These are phyloP conservation scores for Galeopsomyia nigrocyanea DNA, from an alignment of 2,888 invertebrate genomes.

Conservation along the genomic window DNA sequence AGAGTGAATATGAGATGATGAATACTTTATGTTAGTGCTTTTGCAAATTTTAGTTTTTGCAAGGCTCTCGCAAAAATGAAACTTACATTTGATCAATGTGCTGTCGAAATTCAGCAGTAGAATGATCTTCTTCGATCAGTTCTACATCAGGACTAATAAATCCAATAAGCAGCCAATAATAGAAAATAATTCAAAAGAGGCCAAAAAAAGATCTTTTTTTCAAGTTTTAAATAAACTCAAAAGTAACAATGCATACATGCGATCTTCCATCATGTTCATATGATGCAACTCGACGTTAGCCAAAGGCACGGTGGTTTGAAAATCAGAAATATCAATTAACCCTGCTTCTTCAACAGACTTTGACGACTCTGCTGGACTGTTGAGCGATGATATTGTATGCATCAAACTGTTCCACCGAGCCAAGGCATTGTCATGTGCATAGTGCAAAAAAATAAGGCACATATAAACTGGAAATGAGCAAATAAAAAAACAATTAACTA, in stretches of 20 bases:
- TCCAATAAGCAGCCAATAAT: constrained; percentile 57
- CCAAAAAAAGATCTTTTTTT: constrained; percentile 49
- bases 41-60: constrained; percentile 17
- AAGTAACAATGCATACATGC: constrained; percentile 66
- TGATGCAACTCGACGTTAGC: constrained; percentile 58
- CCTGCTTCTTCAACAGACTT: constrained; percentile 15
- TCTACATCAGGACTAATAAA: constrained; percentile 62
- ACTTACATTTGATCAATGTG: constrained; percentile 61
- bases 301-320: constrained; percentile 54
- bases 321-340: constrained; percentile 47
- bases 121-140: constrained; percentile 60
- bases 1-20: constrained; percentile 24
- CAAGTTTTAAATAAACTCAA: constrained; percentile 51
- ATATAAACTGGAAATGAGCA: constrained; percentile 51
- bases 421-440: constrained; percentile 61
- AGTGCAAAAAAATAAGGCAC: constrained; percentile 59
- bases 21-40: constrained; percentile 26
- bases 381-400: constrained; percentile 47
- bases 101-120: constrained; percentile 53
- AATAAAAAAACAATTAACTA: constrained; percentile 48
- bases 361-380: constrained; percentile 37
- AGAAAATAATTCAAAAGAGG: constrained; percentile 54
- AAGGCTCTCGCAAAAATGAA: constrained; percentile 46
- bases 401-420: constrained; percentile 57
- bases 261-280: constrained; percentile 64